Base-by-base conservation (phyloP, 1,140 invertebrate genomes). In the Mycetomoellerius zeteki region DNA sequence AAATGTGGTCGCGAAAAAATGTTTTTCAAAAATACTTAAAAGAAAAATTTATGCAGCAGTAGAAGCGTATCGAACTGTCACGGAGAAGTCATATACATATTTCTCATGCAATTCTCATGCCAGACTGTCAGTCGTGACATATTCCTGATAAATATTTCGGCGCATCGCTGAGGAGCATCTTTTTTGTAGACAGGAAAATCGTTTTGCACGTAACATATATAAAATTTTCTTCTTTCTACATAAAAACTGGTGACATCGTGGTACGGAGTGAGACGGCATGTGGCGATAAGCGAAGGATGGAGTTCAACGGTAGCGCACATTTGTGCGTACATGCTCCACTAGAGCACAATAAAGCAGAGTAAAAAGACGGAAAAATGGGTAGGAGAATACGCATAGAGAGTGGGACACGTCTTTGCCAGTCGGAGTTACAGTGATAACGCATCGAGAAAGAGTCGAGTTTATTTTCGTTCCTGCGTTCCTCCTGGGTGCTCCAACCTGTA, bases 401-500 rank as follows among this genome's bases (percentile, higher is more conserved):
- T 30, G 12, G 43, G 76, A 50, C 27, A 52, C 85, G 88, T 69
- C 85, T 82, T 64, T 64, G 19, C 69, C 67, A 86, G 78, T 50
- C 54, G 30, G 73, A 78, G 78, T 86, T 84, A 62, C 54, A 64
- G 82, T 80, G 86, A 89, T 89, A 88, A 84, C 86, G 87, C 84
- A 69, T 65, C 43, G 77, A 86, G 85, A 75, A 76, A 76, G 64
- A 81, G 78, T 64, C 64, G 37, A 88, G 88, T 91, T 88, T 91
- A 91, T 91, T 89, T 89, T 88, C 88, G 58, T 86, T 84, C 78
- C 60, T 88, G 50, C 27, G 65, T 80, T 58, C 33, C 71, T 21
- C 52, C 33, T 16, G 27, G 37, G 62, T 69, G 58, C 86, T 85
- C 86, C 90, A 91, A 91, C 90, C 90, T 91, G 90, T 91, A 85